phyloP scores from a whole-genome alignment of 2,797 vertebrate species.

The Pteropus rufus region DNA sequence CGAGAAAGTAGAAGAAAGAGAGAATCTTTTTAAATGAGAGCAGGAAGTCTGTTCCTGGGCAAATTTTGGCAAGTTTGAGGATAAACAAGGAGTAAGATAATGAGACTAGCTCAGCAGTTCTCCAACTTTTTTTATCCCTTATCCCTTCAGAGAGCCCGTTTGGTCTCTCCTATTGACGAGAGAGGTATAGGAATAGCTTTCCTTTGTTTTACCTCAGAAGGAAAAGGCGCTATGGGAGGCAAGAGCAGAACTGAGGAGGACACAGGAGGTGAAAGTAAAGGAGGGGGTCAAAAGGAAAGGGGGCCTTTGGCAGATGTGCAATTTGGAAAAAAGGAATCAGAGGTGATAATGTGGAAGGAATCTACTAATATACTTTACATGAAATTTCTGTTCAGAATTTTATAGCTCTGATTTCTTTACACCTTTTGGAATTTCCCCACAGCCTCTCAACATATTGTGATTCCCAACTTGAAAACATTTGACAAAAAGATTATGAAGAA shows the following conservation, averaged over 20 bases:
- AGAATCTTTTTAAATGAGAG: background rate
- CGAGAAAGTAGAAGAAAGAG: constrained; percentile 32
- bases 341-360: background rate
- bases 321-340: background rate
- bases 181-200: background rate
- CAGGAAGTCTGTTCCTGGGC: constrained; percentile 49
- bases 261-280: background rate
- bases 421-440: background rate
- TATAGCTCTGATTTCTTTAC: background rate
- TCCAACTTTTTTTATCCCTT: background rate
- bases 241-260: background rate
- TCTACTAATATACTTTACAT: background rate
- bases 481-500: constrained; percentile 1
- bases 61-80: constrained; percentile 13
- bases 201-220: constrained; percentile 17
- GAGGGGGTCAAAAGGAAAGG: background rate
- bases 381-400: constrained; percentile 1
- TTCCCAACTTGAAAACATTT: constrained; percentile 10
- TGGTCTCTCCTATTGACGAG: background rate
- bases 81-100: constrained; percentile 39
- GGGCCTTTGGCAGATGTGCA: background rate
- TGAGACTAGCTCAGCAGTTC: constrained; percentile 14
- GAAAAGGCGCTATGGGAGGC: background rate
- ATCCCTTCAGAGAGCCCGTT: background rate
- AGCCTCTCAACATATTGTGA: background rate